Evolutionary conservation across 2,797 vertebrate species (phyloP), one percentile per base, ranked within the genome.

Genomic region (Poecilia gillii): DNA sequence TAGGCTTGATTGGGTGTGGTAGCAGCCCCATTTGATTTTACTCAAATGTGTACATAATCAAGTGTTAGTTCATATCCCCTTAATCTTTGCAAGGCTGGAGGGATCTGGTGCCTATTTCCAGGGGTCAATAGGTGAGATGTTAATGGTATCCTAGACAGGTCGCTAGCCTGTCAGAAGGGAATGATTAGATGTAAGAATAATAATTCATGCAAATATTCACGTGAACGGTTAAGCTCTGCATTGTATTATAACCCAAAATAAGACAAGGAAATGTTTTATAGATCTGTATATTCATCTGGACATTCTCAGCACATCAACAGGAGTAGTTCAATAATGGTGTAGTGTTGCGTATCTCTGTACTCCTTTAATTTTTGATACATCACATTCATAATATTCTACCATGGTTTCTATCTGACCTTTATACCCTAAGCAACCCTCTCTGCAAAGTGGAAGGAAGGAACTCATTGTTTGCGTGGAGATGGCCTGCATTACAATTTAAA

Each of bases 401-500:
- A 86, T 90, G 91, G 90, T 93, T 93, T 82, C 78, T 90, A 90
- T 85, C 86, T 91, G 86, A 92, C 91, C 91, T 93, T 90, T 92
- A 86, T 87, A 91, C 90, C 85, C 90, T 46, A 55, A 89, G 89
- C 87, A 92, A 88, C 83, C 87, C 88, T 87, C 74, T 70, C 79
- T 87, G 84, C 84, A 71, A 81, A 81, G 77, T 73, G 72, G 89
- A 86, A 88, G 92, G 94, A 94, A 94, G 88, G 90, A 93, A 94
- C 91, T 94, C 92, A 94, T 95, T 93, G 94, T 91, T 89, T 86
- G 79, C 83, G 81, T 53, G 84, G 83, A 93, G 90, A 85, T 90
- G 73, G 87, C 81, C 90, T 92, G 92, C 89, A 92, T 94, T 91
- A 93, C 93, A 95, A 95, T 94, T 92, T 94, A 94, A 91, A 92